Base-by-base conservation (phyloP, 1,140 invertebrate genomes). In the Drosophila orosa region DNA sequence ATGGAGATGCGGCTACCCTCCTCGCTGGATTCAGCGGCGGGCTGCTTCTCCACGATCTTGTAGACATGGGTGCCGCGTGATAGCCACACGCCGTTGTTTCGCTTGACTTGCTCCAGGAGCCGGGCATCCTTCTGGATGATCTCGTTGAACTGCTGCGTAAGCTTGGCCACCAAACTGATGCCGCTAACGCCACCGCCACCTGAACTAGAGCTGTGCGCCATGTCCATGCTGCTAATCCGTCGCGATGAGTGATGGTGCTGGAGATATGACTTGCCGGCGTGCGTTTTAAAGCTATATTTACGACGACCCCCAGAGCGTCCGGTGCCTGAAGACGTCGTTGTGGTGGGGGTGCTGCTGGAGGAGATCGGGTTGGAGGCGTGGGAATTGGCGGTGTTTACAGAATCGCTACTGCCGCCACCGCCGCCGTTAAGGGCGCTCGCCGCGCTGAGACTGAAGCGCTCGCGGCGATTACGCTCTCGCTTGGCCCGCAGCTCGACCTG, bases 101-200 rank as follows among this genome's bases (percentile, higher is more conserved):
- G 77, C 69, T 93, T 92, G 8, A 92, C 91, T 60, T 93, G 91
- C 57, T 92, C 87, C 44, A 92, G 69, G 0, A 93, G 58, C 0
- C 74, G 74, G 2, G 69, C 72, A 62, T 92, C 92, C 42, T 92
- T 91, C 31, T 91, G 90, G 56, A 92, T 92, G 52, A 93, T 85
- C 74, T 93, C 86, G 78, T 93, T 93, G 67, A 93, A 93, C 58
- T 92, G 92, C 37, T 92, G 92, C 6, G 93, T 93, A 47, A 93
- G 69, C 61, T 93, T 91, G 29, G 92, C 92, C 40, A 93, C 93
- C 56, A 91, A 71, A 65, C 85, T 93, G 24, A 22, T 58, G 15
- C 61, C 47, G 12, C 31, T 39, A 7, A n/a, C n/a, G 37, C 37
- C 17, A 22, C 2, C 2, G 35, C n/a, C 3, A 7, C 31, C 5